Conservation (phyloP, 2,888 invertebrate species). For the Lamellibrachia satsuma region DNA sequence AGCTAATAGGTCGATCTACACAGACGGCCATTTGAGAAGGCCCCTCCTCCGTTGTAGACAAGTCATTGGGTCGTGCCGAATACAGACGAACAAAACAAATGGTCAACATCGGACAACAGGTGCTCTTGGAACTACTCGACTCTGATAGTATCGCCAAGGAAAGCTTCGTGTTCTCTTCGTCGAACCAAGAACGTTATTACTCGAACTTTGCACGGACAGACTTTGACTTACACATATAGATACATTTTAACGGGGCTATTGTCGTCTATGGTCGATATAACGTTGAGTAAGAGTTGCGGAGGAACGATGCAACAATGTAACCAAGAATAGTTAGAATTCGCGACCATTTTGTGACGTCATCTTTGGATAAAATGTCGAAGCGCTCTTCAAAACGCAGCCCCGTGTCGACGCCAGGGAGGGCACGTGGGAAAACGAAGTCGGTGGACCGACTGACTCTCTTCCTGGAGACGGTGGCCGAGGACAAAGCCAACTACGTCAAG, state of each 20-base stretch:
- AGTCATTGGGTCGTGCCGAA: not conserved
- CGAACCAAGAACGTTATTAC: no score
- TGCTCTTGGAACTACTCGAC: not conserved
- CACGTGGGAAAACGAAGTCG: not conserved
- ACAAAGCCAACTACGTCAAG: not conserved
- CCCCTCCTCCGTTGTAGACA: not conserved
- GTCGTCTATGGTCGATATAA: not conserved
- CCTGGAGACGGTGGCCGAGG: slow-evolving; percentile 17
- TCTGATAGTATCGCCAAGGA: not conserved
- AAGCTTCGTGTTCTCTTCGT: not conserved
- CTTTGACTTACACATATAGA: not conserved
- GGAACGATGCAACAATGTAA: not conserved
- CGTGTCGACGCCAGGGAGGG: not conserved
- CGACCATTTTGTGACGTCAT: not conserved
- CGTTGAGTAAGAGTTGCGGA: not conserved
- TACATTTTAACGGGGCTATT: not conserved
- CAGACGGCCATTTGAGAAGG: not conserved
- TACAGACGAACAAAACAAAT: not conserved
- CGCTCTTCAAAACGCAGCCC: not conserved
- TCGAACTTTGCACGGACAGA: no score
- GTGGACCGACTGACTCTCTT: slow-evolving; percentile 23
- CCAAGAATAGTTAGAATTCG: not conserved
- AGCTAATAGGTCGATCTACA: not conserved
- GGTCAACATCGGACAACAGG: not conserved
- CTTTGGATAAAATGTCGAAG: not conserved